Percentiles rank a stretch among this genome's conserved stretches.
Conservation (phyloP, 2,888 invertebrate species). For the Hydropsyche betteni region DNA sequence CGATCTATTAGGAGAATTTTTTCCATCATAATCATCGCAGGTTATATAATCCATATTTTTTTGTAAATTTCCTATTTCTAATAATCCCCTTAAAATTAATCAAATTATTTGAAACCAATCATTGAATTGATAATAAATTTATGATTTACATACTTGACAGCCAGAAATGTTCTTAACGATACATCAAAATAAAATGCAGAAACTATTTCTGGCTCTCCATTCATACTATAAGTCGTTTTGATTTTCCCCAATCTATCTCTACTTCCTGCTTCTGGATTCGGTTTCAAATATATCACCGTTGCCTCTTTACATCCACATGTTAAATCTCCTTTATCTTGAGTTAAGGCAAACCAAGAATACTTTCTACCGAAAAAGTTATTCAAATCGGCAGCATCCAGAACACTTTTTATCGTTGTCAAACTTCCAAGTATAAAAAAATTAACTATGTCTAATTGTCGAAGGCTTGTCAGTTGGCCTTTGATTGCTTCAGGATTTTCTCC, state of each 20-base stretch:
- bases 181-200: constrained; percentile 91
- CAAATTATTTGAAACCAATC: neutral
- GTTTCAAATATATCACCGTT: constrained; percentile 78
- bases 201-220: constrained; percentile 77
- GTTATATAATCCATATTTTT: constrained; percentile 76
- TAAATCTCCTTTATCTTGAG: constrained; percentile 78
- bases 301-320: constrained; percentile 81
- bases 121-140: too few relatives aligned
- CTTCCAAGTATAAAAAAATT: constrained; percentile 88
- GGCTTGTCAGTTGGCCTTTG: constrained; percentile 74
- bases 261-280: constrained; percentile 73
- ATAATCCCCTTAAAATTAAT: constrained; percentile 67
- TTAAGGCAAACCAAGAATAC: constrained; percentile 88
- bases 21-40: constrained; percentile 82
- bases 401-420: constrained; percentile 73
- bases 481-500: constrained; percentile 70
- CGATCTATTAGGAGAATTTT: constrained; percentile 77
- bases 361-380: constrained; percentile 83
- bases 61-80: constrained; percentile 78
- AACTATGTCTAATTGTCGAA: constrained; percentile 84
- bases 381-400: constrained; percentile 75
- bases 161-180: constrained; percentile 75
- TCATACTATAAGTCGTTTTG: constrained; percentile 76
- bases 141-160: constrained; percentile 71
- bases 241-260: constrained; percentile 77